Conservation (phyloP, 2,888 invertebrate species). For the Habrosyne pyritoides region DNA sequence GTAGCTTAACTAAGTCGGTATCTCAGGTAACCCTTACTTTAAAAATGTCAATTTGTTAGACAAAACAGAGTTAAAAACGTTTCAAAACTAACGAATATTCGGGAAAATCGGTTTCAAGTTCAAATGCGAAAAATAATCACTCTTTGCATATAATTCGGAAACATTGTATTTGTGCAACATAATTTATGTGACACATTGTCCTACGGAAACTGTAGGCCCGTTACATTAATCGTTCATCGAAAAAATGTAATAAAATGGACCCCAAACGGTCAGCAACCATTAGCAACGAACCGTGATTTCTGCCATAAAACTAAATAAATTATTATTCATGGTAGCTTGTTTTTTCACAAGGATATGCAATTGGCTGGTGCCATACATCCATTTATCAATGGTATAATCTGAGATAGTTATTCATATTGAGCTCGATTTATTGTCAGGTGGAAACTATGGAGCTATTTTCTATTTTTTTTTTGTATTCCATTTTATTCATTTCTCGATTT, state of each 20-base stretch:
- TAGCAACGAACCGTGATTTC: constrained; percentile 69
- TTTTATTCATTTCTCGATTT: background rate
- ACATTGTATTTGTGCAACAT: constrained; percentile 69
- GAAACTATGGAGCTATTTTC: constrained; percentile 48
- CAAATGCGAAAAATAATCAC: constrained; percentile 30
- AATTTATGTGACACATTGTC: constrained; percentile 77
- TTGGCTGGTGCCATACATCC: constrained; percentile 61
- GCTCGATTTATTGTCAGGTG: constrained; percentile 56
- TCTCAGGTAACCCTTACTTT: too few relatives aligned
- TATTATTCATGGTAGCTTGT: constrained; percentile 70
- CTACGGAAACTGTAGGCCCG: constrained; percentile 76
- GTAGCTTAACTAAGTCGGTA: too few relatives aligned
- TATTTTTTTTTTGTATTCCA: background rate
- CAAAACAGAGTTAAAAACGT: too few relatives aligned
- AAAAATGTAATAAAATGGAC: constrained; percentile 66
- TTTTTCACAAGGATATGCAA: constrained; percentile 54
- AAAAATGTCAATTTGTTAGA: too few relatives aligned
- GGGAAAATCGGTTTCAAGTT: constrained; percentile 9
- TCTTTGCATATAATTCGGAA: constrained; percentile 60
- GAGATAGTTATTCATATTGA: constrained; percentile 74
- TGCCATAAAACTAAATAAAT: constrained; percentile 62
- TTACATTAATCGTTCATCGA: constrained; percentile 71
- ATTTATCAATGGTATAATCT: constrained; percentile 80
- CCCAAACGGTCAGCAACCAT: constrained; percentile 59
- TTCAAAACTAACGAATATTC: too few relatives aligned